Base-by-base conservation (phyloP, 2,797 vertebrate genomes). In the Gastrophryne carolinensis region DNA sequence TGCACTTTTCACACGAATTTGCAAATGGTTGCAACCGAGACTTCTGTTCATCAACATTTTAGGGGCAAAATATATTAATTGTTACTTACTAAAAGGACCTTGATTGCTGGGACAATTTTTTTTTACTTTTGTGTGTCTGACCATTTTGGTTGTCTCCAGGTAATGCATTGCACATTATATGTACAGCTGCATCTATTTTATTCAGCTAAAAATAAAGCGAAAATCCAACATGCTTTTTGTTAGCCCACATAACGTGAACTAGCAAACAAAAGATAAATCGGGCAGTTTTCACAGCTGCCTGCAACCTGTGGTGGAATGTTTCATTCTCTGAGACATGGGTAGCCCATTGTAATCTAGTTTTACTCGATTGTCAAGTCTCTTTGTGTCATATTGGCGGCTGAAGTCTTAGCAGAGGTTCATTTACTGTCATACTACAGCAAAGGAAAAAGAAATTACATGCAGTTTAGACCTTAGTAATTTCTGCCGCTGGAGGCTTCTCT, bases 401-500 rank as follows among this genome's bases (percentile, higher is more conserved):
- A 0, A 75, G 29, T 50, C 15, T 24, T 8, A 71, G 35, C 61
- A 27, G 64, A 76, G 41, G 63, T 17, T 72, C 39, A 30, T 82
- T 56, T 60, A 54, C 56, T 78, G 53, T 80, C 80, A 72, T 41
- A 35, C 8, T 24, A 69, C 41, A 23, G 30, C 23, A 4, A 3
- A 15, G 64, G 68, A 82, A 79, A 66, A 26, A 70, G 54, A 73
- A 62, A 72, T 77, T 35, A 73, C 63, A 64, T 79, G 49, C 0
- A 0, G 29, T 50, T 81, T 74, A 73, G 74, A 44, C 61, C 49
- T 70, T 63, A 62, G 9, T 61, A 70, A 78, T 60, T 58, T 84
- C 76, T 81, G 62, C 62, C 41, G 39, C 15, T 75, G 23, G 58
- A 49, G 57, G 21, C 44, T 81, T 35, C 61, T 83, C 87, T 82